These are phyloP conservation scores for Heliocidaris tuberculata DNA, from an alignment of 35 echinoderm and acorn worm genomes.

Conservation along the genomic window DNA sequence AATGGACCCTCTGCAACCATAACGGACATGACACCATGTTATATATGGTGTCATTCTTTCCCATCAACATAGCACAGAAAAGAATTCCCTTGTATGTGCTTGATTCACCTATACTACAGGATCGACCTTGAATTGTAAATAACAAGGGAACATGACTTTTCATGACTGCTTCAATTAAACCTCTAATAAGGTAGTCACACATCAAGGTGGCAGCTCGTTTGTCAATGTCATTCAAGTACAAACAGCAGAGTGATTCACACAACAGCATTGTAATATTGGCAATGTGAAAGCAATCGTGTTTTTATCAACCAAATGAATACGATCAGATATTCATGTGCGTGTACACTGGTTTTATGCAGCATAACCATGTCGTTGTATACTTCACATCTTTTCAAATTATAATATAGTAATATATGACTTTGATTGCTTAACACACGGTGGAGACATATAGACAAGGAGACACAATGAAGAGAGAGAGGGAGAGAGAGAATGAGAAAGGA, in stretches of 20 bases:
- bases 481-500: too few relatives aligned
- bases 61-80: too few relatives aligned
- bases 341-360: not conserved
- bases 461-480: too few relatives aligned
- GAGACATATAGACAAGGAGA: too few relatives aligned
- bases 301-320: not conserved
- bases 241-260: not conserved
- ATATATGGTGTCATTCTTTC: too few relatives aligned
- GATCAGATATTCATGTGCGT: not conserved
- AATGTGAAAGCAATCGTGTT: not conserved
- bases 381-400: too few relatives aligned
- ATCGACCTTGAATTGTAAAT: not conserved
- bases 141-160: not conserved
- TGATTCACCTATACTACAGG: not conserved
- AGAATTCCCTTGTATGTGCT: too few relatives aligned
- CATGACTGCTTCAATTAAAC: not conserved
- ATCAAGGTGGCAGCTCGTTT: not conserved
- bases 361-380: too few relatives aligned
- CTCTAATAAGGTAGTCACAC: not conserved
- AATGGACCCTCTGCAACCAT: too few relatives aligned
- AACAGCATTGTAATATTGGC: not conserved
- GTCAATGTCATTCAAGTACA: not conserved
- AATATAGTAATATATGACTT: too few relatives aligned
- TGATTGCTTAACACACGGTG: too few relatives aligned
- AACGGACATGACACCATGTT: too few relatives aligned